phyloP scores from a whole-genome alignment of 2,113 vertebrate species.

The Myiozetetes cayanensis region DNA sequence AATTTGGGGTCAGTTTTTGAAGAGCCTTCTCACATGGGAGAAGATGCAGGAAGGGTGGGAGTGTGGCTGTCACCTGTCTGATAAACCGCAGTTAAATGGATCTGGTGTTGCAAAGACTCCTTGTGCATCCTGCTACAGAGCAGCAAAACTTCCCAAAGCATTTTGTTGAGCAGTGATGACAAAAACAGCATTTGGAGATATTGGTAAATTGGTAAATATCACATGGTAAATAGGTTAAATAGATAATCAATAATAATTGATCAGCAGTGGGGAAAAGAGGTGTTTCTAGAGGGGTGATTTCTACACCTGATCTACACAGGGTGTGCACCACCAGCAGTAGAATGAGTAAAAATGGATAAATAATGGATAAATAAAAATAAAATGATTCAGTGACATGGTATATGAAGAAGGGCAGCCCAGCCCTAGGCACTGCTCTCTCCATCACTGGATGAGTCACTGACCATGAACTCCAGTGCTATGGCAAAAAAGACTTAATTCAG shows the following conservation, averaged over 20 bases:
- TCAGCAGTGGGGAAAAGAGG: not conserved
- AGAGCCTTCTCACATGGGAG: not conserved
- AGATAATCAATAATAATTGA: fast-evolving
- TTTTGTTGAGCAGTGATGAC: not conserved
- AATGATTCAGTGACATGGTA: not conserved
- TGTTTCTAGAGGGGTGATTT: not conserved
- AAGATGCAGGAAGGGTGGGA: not conserved
- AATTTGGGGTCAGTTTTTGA: not conserved
- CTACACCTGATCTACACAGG: not conserved
- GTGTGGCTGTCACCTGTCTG: not conserved
- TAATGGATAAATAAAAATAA: not conserved
- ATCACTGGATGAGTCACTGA: not conserved
- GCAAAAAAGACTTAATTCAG: not conserved
- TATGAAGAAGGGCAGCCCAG: not conserved
- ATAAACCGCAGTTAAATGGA: not conserved
- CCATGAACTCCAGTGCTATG: not conserved
- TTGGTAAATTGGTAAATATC: not conserved
- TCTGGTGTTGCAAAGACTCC: not conserved
- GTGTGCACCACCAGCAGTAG: fast-evolving
- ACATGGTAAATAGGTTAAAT: not conserved
- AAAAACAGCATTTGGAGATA: not conserved
- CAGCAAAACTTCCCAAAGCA: not conserved
- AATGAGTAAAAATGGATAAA: not conserved
- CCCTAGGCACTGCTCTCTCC: not conserved
- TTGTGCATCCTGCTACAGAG: not conserved